These are phyloP conservation scores for Meloe dianella DNA, from an alignment of 2,888 invertebrate genomes.

Conservation along the genomic window DNA sequence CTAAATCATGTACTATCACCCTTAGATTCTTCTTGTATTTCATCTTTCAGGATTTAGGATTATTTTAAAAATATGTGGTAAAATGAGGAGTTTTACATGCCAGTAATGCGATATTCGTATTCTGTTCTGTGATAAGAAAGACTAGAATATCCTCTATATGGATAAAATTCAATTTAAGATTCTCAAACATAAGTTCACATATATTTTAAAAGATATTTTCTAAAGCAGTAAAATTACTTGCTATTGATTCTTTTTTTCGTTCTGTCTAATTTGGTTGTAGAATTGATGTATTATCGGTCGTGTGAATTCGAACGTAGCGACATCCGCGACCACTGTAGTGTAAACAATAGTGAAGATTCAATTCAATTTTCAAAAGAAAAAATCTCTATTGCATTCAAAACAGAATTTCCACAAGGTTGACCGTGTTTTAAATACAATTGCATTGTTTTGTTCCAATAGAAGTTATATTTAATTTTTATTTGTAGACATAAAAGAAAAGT, in stretches of 20 bases:
- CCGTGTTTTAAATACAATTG: constrained; percentile 26
- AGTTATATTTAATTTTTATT: no score
- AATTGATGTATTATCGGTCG: constrained; percentile 1
- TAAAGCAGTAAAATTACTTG: not conserved
- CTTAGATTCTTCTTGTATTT: not conserved
- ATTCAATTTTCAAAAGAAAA: constrained; percentile 41
- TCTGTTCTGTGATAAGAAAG: not conserved
- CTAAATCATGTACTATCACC: not conserved
- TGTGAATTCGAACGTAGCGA: constrained; percentile 22
- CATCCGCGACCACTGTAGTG: constrained; percentile 32
- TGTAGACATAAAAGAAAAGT: constrained; percentile 86
- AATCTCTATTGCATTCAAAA: constrained; percentile 39
- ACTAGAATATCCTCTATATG: not conserved
- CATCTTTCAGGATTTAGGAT: not conserved
- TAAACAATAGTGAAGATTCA: constrained; percentile 41
- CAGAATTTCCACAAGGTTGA: constrained; percentile 41
- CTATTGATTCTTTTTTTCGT: not conserved
- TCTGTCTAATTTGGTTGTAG: not conserved
- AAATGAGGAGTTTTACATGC: not conserved
- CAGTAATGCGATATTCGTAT: not conserved
- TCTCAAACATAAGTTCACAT: not conserved
- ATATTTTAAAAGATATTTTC: not conserved
- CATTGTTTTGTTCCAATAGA: no score
- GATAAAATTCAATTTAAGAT: not conserved
- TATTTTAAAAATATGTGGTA: not conserved